Conservation (phyloP, 2,113 vertebrate species). For the Oophaga pumilio region DNA sequence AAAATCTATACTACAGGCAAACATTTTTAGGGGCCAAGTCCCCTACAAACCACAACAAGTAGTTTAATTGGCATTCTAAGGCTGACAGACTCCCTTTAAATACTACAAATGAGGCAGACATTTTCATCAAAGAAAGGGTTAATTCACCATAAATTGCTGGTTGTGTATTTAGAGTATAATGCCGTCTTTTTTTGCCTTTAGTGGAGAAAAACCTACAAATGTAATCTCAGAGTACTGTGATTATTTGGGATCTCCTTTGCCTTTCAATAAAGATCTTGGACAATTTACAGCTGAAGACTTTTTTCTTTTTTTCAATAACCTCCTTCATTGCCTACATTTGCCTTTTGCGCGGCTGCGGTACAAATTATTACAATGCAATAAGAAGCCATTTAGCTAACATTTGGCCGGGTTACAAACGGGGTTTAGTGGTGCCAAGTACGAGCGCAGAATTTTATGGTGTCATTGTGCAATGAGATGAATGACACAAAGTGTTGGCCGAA, state of each 20-base stretch:
- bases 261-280: slow-evolving; percentile 7
- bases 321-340: slow-evolving; percentile 15
- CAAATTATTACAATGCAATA: slow-evolving; percentile 38
- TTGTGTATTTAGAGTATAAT: neutral
- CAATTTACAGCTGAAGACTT: slow-evolving; percentile 1
- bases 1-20: too few relatives aligned
- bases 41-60: too few relatives aligned
- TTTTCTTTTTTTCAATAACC: slow-evolving; percentile 8
- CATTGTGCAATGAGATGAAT: slow-evolving; percentile 32
- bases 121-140: neutral
- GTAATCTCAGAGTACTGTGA: neutral
- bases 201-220: neutral
- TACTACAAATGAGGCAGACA: neutral
- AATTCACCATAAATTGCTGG: neutral
- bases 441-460: slow-evolving; percentile 21
- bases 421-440: slow-evolving; percentile 18
- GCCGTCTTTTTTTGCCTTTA: neutral
- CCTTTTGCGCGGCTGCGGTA: neutral
- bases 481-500: slow-evolving; percentile 30
- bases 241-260: neutral
- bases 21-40: too few relatives aligned
- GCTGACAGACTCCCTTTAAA: neutral
- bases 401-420: slow-evolving; percentile 18
- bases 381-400: slow-evolving; percentile 32
- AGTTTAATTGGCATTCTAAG: too few relatives aligned